A percentile compares a stretch with the other conserved stretches of the same genome.
These are phyloP conservation scores for Microctonus aethiopoides DNA, from an alignment of 2,888 invertebrate species.

Conservation along the genomic window DNA sequence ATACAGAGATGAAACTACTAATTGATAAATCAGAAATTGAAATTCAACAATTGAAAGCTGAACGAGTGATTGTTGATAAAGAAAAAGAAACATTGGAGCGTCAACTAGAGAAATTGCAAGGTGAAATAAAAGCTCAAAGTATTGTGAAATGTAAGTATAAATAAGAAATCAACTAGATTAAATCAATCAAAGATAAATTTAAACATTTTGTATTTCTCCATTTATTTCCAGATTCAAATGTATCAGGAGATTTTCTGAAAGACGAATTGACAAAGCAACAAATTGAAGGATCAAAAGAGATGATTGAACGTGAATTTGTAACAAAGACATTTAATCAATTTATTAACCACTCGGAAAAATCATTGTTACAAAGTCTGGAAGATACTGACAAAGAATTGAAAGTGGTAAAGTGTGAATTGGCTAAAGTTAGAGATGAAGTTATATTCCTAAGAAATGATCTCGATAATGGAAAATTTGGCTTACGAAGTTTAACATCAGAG, in stretches of 20 bases:
- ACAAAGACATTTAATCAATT: conserved; percentile 13
- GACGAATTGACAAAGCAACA: conserved; percentile 21
- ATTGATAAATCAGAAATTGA: neutral
- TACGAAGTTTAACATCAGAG: conserved; percentile 42
- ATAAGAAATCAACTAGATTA: neutral
- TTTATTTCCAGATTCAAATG: neutral
- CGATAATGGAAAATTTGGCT: conserved; percentile 37
- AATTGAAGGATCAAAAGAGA: conserved; percentile 16
- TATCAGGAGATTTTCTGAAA: no score
- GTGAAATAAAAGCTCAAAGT: neutral
- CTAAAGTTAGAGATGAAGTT: conserved; percentile 44
- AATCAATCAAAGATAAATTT: neutral
- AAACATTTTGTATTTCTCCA: neutral
- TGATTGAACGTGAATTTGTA: neutral
- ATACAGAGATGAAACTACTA: neutral
- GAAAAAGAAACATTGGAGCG: conserved; percentile 22
- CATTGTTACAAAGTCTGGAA: conserved; percentile 27
- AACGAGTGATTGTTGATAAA: neutral
- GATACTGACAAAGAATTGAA: conserved; percentile 40
- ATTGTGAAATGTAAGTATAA: neutral
- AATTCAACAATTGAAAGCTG: conserved; percentile 11
- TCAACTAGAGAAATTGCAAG: conserved; percentile 29
- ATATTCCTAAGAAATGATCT: conserved; percentile 37
- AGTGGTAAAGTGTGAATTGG: conserved; percentile 47
- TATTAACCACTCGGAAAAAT: conserved; percentile 27